These are phyloP conservation scores for Psix sp. DNA, from an alignment of 1,140 invertebrate species.

Conservation along the genomic window DNA sequence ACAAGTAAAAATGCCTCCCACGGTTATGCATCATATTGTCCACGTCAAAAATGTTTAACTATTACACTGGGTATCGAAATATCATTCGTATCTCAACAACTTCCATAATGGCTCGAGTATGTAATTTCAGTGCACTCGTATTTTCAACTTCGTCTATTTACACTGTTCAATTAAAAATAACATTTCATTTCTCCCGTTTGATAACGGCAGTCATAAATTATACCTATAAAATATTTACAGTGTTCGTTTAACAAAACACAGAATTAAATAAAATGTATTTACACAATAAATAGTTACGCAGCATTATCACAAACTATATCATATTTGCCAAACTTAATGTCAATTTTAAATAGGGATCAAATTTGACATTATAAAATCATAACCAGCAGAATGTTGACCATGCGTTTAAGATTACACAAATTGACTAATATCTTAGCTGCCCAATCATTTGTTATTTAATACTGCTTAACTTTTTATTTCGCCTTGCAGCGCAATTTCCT, in stretches of 20 bases:
- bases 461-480: no score
- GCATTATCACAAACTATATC: no score
- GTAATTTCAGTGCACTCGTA: background rate
- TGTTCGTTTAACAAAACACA: background rate
- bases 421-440: no score
- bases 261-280: no score
- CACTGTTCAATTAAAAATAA: slow-evolving; percentile 29
- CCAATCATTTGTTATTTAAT: no score
- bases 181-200: background rate
- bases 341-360: no score
- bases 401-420: no score
- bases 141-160: slow-evolving; percentile 22
- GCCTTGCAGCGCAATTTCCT: no score
- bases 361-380: no score
- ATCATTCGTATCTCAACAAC: slow-evolving; percentile 10
- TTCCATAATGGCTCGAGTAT: background rate
- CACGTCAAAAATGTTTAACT: slow-evolving; percentile 50
- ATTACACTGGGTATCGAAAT: slow-evolving; percentile 33
- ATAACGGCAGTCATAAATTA: background rate
- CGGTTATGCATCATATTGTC: slow-evolving; percentile 41
- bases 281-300: no score
- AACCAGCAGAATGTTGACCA: no score
- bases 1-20: slow-evolving; percentile 50
- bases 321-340: no score
- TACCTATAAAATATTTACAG: slow-evolving; percentile 33